Evolutionary conservation across 2,113 vertebrate species (phyloP), one percentile per base, ranked within the genome.

Genomic region (Proteles cristata): DNA sequence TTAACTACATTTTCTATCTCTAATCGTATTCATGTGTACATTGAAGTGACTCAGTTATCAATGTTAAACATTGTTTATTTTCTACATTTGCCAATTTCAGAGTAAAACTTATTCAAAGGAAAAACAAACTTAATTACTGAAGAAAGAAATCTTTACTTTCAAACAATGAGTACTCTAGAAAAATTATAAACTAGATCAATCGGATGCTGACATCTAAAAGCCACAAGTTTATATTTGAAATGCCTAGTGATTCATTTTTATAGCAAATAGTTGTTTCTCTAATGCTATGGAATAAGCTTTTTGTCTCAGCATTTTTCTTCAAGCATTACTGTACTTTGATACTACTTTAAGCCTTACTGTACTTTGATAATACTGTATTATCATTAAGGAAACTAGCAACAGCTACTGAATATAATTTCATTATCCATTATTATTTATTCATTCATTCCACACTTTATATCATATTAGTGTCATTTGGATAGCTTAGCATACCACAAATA

Each of bases 1-100:
- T 97, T 98, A 98, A 94, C 92, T 96, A 2, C 96, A 26, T 95
- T 97, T 97, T 93, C n/a, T 77, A 97, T 93, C 79, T 88, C 77
- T 93, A 98, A 97, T 97, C 31, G 79, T 80, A 84, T 98, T 86
- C 26, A 55, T 88, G 39, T 11, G 87, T 53, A 95, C n/a, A 98
- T 97, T 98, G 97, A 93, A 89, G 96, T 98, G 97, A 55, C 12
- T 66, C n/a, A 93, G 48, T 96, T 96, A 97, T 12, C 7, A 25
- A 35, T 88, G 25, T 66, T 96, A 58, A 76, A 88, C 25, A 77
- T 33, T 94, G 55, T n/a, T n/a, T 96, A 68, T 39, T 45, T 87
- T 68, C 33, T 39, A 43, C 71, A 50, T 86, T 97, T 0, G 12
- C 31, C 50, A 73, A 95, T 88, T 84, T 97, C 61, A 94, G 91